phyloP scores from a whole-genome alignment of 2,113 vertebrate species.

The Dasyurus viverrinus region DNA sequence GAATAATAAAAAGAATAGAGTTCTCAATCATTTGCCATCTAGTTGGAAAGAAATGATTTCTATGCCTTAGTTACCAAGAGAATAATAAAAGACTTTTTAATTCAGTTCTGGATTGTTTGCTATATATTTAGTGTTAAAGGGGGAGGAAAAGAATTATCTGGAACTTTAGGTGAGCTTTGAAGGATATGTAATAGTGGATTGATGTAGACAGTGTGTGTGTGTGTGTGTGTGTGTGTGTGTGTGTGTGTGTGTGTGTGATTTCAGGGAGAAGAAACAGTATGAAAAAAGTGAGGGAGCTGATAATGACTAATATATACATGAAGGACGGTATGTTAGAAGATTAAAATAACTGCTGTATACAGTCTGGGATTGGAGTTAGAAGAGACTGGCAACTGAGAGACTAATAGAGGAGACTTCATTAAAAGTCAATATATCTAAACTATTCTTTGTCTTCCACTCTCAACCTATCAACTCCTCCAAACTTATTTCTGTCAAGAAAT shows the following conservation, averaged over 20 bases:
- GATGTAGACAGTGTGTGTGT: not conserved
- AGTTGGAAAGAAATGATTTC: conserved; percentile 47
- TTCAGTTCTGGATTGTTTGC: not conserved
- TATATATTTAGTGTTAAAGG: not conserved
- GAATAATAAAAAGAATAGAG: not conserved
- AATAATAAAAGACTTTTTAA: not conserved
- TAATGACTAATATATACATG: not conserved
- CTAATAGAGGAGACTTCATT: not conserved
- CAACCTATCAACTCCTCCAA: not conserved
- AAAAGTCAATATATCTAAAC: not conserved
- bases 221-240: not conserved
- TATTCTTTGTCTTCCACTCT: not conserved
- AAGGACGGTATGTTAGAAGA: not conserved
- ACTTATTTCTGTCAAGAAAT: not conserved
- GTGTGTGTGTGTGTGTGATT: no score
- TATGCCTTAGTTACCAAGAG: conserved; percentile 15
- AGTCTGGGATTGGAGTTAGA: not conserved
- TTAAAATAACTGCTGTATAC: not conserved
- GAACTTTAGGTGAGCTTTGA: not conserved
- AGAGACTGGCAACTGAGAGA: not conserved
- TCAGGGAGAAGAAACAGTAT: not conserved
- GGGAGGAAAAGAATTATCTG: not conserved
- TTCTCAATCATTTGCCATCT: conserved; percentile 7
- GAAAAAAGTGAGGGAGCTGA: not conserved
- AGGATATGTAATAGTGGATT: not conserved